Conservation (phyloP, 2,888 invertebrate species). For the Pristionchus arcanus region DNA sequence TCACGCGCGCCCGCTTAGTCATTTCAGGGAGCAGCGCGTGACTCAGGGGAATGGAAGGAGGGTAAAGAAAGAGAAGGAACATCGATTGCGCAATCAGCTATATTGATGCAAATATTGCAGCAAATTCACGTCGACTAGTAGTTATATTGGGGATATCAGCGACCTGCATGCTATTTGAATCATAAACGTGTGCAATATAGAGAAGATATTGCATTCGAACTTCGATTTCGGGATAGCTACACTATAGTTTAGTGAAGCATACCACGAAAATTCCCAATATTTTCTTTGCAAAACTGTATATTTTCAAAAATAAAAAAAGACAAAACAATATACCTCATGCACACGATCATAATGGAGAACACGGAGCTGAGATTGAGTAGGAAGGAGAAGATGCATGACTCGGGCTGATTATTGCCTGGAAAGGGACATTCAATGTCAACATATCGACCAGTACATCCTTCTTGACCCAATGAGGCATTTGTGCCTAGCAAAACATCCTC, state of each 20-base stretch:
- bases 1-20: neutral
- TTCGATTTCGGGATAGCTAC: too few species aligned
- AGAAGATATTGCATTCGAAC: too few species aligned
- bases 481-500: neutral
- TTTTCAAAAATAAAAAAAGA: too few species aligned
- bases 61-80: neutral
- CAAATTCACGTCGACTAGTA: neutral
- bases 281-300: too few species aligned
- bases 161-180: too few species aligned
- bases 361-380: constrained; percentile 69
- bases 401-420: constrained; percentile 68
- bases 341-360: constrained; percentile 68
- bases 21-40: neutral
- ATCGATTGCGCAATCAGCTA: neutral
- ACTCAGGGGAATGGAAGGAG: neutral
- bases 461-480: neutral
- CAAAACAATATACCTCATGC: constrained; percentile 63
- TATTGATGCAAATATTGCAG: neutral
- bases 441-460: neutral
- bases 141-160: neutral
- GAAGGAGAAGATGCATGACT: constrained; percentile 74
- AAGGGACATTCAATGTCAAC: neutral
- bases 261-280: too few species aligned
- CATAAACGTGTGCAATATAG: too few species aligned
- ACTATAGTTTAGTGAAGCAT: too few species aligned